A percentile compares a stretch with the other conserved stretches of the same genome.
Evolutionary conservation across 2,888 invertebrate genomes (phyloP).

Genomic region (Pollenia labialis): DNA sequence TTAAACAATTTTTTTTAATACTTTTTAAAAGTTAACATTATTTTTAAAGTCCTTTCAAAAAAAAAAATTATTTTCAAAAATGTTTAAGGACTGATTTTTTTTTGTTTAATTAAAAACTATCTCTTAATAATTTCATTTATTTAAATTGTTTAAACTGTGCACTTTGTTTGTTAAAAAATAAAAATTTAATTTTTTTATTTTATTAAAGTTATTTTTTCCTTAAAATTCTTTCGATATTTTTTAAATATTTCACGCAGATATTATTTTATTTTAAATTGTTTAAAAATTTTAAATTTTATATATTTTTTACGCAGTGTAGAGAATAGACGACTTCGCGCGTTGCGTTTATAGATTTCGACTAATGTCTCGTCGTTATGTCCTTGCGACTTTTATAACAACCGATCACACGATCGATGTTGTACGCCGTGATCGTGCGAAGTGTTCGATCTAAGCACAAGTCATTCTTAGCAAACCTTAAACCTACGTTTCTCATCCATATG

Average conservation of each 20-base stretch:
- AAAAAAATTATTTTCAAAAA: constrained; percentile 6
- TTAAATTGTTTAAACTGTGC: constrained; percentile 15
- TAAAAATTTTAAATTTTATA: constrained; percentile 61
- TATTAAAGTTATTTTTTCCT: constrained; percentile 48
- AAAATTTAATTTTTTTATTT: constrained; percentile 14
- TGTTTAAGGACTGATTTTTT: constrained; percentile 11
- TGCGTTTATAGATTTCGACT: constrained; percentile 84
- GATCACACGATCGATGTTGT: constrained; percentile 79
- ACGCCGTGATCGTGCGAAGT: constrained; percentile 78
- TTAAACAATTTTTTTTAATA: constrained; percentile 9
- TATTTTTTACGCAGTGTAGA: constrained; percentile 73
- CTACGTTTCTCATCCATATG: constrained; percentile 67
- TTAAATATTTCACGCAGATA: constrained; percentile 43
- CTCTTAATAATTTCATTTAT: constrained; percentile 1
- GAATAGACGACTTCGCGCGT: constrained; percentile 82
- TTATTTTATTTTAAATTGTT: constrained; percentile 59
- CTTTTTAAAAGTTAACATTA: constrained; percentile 54
- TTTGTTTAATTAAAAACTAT: constrained; percentile 13
- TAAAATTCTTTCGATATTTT: constrained; percentile 48
- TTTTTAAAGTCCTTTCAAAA: constrained; percentile 24
- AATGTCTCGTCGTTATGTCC: constrained; percentile 84
- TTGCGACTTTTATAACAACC: constrained; percentile 84
- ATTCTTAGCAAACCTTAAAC: constrained; percentile 75
- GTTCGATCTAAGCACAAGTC: constrained; percentile 77
- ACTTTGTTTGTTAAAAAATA: constrained; percentile 10